These are phyloP conservation scores for Drosophila pandora DNA, from an alignment of 1,140 invertebrate species.

Conservation along the genomic window DNA sequence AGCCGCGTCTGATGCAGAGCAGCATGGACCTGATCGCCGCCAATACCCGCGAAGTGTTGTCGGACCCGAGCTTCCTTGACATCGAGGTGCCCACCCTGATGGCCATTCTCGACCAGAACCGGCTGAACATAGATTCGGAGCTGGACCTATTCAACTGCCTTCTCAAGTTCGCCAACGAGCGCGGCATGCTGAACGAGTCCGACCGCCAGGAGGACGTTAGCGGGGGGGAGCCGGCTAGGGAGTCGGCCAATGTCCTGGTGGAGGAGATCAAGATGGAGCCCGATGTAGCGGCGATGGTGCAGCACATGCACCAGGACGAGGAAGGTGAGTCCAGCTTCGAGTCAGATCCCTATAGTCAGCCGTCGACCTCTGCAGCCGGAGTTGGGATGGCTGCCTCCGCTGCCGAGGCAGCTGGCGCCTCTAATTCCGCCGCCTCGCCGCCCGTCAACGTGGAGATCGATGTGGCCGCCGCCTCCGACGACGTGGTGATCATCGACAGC, in stretches of 20 bases:
- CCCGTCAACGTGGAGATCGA: conserved; percentile 13
- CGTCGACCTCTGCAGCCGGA: conserved; percentile 18
- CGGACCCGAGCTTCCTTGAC: conserved; percentile 90
- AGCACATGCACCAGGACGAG: conserved; percentile 72
- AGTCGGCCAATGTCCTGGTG: conserved; percentile 39
- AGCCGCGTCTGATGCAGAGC: conserved; percentile 91
- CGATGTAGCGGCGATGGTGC: conserved; percentile 75
- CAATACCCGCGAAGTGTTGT: conserved; percentile 90
- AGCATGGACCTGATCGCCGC: conserved; percentile 90
- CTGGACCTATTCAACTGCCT: conserved; percentile 90
- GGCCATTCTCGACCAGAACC: conserved; percentile 89
- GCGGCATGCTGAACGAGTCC: conserved; percentile 69
- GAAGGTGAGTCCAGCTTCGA: conserved; percentile 49
- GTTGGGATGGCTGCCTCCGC: neutral
- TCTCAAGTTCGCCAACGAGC: conserved; percentile 87
- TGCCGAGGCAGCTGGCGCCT: conserved; percentile 9
- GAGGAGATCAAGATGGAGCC: conserved; percentile 82
- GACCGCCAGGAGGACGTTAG: conserved; percentile 7
- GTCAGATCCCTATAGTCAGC: conserved; percentile 7
- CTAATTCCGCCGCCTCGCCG: conserved; percentile 2
- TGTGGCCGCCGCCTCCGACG: conserved; percentile 37
- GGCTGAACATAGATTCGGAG: conserved; percentile 89
- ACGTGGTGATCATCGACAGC: conserved; percentile 75
- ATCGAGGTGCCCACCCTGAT: conserved; percentile 89
- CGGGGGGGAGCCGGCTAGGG: conserved; percentile 14